Conservation (phyloP, 2,888 invertebrate genomes). For the Phyto melanocephala region DNA sequence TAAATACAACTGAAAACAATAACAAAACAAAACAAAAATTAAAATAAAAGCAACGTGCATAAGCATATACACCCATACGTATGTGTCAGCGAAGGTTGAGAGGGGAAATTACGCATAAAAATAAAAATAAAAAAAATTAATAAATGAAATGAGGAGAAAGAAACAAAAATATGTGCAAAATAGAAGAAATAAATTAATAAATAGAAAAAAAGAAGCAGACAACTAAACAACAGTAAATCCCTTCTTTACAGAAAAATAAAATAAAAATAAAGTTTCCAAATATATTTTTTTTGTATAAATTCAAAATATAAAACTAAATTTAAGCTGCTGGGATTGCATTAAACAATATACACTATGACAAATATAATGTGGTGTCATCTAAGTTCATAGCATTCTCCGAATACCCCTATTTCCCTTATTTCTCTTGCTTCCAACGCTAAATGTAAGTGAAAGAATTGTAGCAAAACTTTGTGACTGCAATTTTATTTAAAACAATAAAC, state of each 20-base stretch:
- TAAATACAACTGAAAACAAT: constrained; percentile 18
- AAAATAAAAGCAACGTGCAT: background rate
- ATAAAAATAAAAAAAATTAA: background rate
- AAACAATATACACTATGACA: too few species aligned
- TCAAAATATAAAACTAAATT: background rate
- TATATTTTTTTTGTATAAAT: background rate
- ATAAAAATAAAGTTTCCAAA: constrained; percentile 8
- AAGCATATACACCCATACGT: background rate
- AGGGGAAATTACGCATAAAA: background rate
- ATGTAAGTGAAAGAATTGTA: background rate
- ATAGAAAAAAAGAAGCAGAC: background rate
- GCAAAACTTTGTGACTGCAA: constrained; percentile 22
- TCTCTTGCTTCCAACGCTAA: too few species aligned
- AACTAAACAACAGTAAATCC: background rate
- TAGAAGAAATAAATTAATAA: background rate
- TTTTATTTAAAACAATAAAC: constrained; percentile 43
- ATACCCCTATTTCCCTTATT: too few species aligned
- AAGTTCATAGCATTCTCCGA: too few species aligned
- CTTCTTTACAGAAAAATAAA: background rate
- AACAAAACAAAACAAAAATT: background rate
- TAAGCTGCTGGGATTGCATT: background rate
- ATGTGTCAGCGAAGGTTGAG: background rate
- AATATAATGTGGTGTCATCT: too few species aligned
- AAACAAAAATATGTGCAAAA: background rate
- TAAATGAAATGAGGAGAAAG: background rate